Percentiles rank a stretch among this genome's conserved stretches.
Conservation (phyloP, 2,888 invertebrate genomes). For the Thymelicus sylvestris region DNA sequence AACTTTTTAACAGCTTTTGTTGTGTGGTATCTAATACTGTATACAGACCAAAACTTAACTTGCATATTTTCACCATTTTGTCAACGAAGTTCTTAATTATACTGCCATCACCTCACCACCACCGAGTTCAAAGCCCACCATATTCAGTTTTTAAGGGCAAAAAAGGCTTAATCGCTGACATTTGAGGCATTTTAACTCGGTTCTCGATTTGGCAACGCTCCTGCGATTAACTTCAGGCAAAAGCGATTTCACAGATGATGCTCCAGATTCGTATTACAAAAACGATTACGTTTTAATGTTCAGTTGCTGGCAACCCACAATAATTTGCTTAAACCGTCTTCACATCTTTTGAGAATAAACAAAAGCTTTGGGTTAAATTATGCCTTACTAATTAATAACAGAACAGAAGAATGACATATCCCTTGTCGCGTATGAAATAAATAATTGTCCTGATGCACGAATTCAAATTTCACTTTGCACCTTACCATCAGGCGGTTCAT, state of each 20-base stretch:
- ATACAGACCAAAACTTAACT: no score
- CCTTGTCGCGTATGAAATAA: no score
- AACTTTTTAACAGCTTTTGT: no score
- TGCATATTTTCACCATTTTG: no score
- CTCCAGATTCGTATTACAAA: conserved; percentile 21
- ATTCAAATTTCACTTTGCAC: no score
- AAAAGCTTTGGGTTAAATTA: no score
- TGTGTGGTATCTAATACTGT: no score
- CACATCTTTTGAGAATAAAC: neutral
- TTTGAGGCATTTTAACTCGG: conserved; percentile 23
- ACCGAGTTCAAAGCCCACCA: conserved; percentile 12
- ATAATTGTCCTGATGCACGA: no score
- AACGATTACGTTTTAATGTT: conserved; percentile 17
- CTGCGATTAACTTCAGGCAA: conserved; percentile 35
- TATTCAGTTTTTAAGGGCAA: conserved; percentile 16
- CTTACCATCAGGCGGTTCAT: no score
- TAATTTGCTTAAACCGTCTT: neutral
- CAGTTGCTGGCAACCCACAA: neutral
- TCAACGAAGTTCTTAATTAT: neutral
- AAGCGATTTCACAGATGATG: conserved; percentile 33
- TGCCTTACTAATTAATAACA: no score
- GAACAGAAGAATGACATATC: no score
- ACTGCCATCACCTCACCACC: neutral
- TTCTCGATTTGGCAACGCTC: conserved; percentile 33
- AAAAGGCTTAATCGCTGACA: conserved; percentile 28